Conservation (phyloP, 2,888 invertebrate genomes). For the Odontomyia ornata region DNA sequence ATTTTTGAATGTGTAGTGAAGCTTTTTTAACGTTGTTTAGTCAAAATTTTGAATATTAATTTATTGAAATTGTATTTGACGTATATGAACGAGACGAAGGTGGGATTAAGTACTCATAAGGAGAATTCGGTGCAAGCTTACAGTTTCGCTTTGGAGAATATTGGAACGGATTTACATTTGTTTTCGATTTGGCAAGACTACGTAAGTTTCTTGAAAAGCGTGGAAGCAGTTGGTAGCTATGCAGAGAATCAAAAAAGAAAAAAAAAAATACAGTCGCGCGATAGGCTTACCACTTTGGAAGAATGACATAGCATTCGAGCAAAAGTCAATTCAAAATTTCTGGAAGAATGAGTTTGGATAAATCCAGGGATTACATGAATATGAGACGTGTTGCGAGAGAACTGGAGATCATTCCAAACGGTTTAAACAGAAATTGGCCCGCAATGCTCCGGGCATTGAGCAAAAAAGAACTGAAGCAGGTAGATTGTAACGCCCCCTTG, state of each 20-base stretch:
- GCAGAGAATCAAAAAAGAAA: slow-evolving; percentile 99
- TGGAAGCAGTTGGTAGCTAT: slow-evolving; percentile 97
- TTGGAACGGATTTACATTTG: slow-evolving; percentile 97
- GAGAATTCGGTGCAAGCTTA: slow-evolving; percentile 99
- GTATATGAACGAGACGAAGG: slow-evolving; percentile 98
- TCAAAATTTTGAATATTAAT: slow-evolving; percentile 98
- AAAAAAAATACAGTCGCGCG: slow-evolving; percentile 97
- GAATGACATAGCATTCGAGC: slow-evolving; percentile 97
- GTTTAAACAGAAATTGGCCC: too few species aligned
- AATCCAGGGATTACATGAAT: slow-evolving; percentile 75
- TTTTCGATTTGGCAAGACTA: slow-evolving; percentile 98
- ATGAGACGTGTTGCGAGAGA: too few species aligned
- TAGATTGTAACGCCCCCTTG: too few species aligned
- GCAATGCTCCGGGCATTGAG: too few species aligned
- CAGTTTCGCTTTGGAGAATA: slow-evolving; percentile 98
- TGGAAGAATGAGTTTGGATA: slow-evolving; percentile 97
- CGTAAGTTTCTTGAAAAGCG: slow-evolving; percentile 92
- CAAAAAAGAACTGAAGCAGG: too few species aligned
- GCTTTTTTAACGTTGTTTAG: slow-evolving; percentile 97
- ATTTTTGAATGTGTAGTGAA: slow-evolving; percentile 99
- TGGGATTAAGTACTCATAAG: slow-evolving; percentile 92
- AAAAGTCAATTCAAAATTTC: slow-evolving; percentile 82
- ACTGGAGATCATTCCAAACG: too few species aligned
- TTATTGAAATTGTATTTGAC: slow-evolving; percentile 97
- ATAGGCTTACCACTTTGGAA: slow-evolving; percentile 96